phyloP scores from a whole-genome alignment of 2,113 vertebrate genomes.

The Mesocricetus auratus region DNA sequence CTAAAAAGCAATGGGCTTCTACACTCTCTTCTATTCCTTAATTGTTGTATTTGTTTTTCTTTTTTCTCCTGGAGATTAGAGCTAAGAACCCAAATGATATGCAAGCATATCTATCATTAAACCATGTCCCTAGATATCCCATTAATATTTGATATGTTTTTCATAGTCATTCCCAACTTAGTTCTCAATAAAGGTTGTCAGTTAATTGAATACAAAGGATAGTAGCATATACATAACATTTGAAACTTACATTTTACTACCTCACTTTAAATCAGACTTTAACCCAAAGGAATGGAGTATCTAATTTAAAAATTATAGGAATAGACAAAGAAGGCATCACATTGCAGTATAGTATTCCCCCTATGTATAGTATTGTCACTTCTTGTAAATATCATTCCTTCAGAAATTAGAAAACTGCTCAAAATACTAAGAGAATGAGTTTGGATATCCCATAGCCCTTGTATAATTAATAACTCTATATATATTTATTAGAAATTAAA shows the following conservation, averaged over 20 bases:
- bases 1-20: background rate
- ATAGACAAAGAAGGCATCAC: background rate
- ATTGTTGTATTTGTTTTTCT: background rate
- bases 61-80: background rate
- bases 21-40: background rate
- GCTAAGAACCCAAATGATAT: too few species aligned
- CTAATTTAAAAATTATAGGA: background rate
- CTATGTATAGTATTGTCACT: background rate
- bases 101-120: background rate
- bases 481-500: background rate
- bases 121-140: background rate
- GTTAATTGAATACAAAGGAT: conserved; percentile 7
- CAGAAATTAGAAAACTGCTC: background rate
- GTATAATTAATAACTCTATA: background rate
- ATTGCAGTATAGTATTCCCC: background rate
- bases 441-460: background rate
- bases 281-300: background rate
- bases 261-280: background rate
- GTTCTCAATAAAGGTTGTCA: background rate
- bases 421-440: conserved; percentile 4
- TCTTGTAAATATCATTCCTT: background rate
- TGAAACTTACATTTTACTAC: background rate
- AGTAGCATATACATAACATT: background rate
- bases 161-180: background rate
- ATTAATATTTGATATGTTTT: background rate